A percentile compares a stretch with the other conserved stretches of the same genome.
Conservation (phyloP, 2,888 invertebrate genomes). For the Parnassius mnemosyne region DNA sequence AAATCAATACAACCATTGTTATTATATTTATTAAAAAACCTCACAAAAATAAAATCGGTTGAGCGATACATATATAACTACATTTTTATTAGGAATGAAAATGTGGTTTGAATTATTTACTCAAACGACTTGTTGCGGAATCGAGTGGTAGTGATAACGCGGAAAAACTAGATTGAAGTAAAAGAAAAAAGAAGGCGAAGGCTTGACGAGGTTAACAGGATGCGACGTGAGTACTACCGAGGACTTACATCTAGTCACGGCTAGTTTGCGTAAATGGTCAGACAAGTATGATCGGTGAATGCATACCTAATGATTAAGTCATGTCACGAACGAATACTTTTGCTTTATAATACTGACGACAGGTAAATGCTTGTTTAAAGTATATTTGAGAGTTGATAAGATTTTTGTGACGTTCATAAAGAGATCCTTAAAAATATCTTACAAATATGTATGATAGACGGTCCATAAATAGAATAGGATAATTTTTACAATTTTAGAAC, state of each 20-base stretch:
- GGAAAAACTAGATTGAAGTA: constrained; percentile 52
- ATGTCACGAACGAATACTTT: constrained; percentile 39
- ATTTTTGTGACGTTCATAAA: background rate
- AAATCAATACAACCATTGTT: too few species aligned
- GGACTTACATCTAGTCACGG: constrained; percentile 29
- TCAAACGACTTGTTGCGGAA: constrained; percentile 33
- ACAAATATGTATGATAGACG: too few species aligned
- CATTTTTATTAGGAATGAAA: background rate
- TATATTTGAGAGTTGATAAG: constrained; percentile 30
- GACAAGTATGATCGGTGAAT: constrained; percentile 33
- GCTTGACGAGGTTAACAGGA: constrained; percentile 60
- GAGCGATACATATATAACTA: too few species aligned
- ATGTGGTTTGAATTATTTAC: constrained; percentile 33
- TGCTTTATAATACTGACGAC: constrained; percentile 24
- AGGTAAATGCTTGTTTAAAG: constrained; percentile 29
- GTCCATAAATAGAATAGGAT: too few species aligned
- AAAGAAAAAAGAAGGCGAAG: constrained; percentile 50
- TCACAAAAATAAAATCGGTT: too few species aligned
- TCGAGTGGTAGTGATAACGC: constrained; percentile 33
- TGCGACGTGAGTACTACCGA: constrained; percentile 55
- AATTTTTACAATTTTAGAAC: too few species aligned
- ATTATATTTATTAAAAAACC: too few species aligned
- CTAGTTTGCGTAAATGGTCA: constrained; percentile 42
- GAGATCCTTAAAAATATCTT: background rate
- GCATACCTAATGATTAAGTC: constrained; percentile 34